phyloP scores from a whole-genome alignment of 2,888 invertebrate species.

The Ceratothoa steindachneri region DNA sequence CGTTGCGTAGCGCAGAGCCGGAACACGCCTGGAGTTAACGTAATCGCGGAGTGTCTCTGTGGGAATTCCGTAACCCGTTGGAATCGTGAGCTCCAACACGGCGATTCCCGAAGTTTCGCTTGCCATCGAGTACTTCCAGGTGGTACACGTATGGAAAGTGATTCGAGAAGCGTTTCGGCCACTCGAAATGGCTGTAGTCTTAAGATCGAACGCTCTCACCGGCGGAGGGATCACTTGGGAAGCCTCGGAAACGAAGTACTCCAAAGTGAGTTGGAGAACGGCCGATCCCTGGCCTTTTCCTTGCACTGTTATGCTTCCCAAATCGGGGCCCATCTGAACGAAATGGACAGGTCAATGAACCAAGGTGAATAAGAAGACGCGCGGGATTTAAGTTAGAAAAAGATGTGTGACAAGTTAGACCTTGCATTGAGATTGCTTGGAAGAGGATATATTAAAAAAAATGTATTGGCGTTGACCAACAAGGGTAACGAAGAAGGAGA shows the following conservation, averaged over 20 bases:
- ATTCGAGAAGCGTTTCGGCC: slow-evolving; percentile 93
- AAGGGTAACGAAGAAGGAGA: too few relatives aligned
- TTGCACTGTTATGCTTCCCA: slow-evolving; percentile 89
- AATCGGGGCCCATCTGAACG: slow-evolving; percentile 83
- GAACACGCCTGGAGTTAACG: slow-evolving; percentile 71
- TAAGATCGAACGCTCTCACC: slow-evolving; percentile 70
- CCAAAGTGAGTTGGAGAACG: slow-evolving; percentile 85
- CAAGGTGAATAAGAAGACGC: not conserved
- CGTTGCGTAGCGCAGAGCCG: slow-evolving; percentile 60
- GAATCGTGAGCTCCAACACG: slow-evolving; percentile 77
- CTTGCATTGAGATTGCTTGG: not conserved
- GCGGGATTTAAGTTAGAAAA: not conserved
- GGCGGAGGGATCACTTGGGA: slow-evolving; percentile 82
- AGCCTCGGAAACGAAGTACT: slow-evolving; percentile 81
- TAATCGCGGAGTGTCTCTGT: slow-evolving; percentile 83
- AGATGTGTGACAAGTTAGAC: not conserved
- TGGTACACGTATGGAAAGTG: slow-evolving; percentile 75
- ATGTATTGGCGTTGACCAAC: too few relatives aligned
- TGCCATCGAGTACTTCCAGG: slow-evolving; percentile 74
- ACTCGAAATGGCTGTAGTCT: slow-evolving; percentile 68
- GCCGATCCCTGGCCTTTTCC: slow-evolving; percentile 92
- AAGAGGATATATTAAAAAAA: not conserved
- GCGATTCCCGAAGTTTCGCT: slow-evolving; percentile 81
- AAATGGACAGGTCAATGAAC: slow-evolving; percentile 15
- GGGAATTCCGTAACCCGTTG: slow-evolving; percentile 85